Evolutionary conservation across 2,113 vertebrate species (phyloP).

Genomic region (Willisornis vidua): DNA sequence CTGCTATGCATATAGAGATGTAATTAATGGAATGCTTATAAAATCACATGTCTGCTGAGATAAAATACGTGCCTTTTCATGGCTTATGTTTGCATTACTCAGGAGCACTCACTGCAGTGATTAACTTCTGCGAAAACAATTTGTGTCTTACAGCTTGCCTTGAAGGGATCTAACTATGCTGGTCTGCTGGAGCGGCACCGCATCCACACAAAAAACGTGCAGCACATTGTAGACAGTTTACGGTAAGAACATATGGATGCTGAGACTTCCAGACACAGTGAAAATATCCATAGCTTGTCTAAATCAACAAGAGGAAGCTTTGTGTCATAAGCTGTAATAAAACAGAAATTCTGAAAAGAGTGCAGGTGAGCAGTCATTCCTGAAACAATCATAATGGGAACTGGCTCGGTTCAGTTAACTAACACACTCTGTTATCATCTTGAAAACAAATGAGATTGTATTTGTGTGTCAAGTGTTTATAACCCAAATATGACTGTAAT

Average conservation of each 20-base stretch:
- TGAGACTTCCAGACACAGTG: not conserved
- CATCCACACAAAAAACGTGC: conserved; percentile 91
- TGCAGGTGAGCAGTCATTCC: not conserved
- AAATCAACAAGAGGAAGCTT: not conserved
- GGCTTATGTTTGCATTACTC: not conserved
- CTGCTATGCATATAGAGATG: not conserved
- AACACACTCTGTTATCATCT: rapidly evolving
- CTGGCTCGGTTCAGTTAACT: not conserved
- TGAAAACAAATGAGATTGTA: not conserved
- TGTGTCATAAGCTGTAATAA: not conserved
- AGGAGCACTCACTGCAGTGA: not conserved
- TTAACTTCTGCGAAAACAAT: not conserved
- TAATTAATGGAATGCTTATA: not conserved
- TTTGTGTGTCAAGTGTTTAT: not conserved
- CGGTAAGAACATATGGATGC: conserved; percentile 75
- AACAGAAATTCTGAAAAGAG: not conserved
- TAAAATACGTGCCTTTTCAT: not conserved
- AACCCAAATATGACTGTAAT: not conserved
- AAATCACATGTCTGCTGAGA: not conserved
- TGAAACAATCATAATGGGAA: not conserved
- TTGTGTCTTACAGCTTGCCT: conserved; percentile 83
- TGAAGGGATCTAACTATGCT: conserved; percentile 96
- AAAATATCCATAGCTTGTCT: not conserved
- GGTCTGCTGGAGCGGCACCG: conserved; percentile 93
- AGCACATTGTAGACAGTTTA: conserved; percentile 88